Evolutionary conservation across 2,888 invertebrate species (phyloP).

Genomic region (Clepsis dumicolana): DNA sequence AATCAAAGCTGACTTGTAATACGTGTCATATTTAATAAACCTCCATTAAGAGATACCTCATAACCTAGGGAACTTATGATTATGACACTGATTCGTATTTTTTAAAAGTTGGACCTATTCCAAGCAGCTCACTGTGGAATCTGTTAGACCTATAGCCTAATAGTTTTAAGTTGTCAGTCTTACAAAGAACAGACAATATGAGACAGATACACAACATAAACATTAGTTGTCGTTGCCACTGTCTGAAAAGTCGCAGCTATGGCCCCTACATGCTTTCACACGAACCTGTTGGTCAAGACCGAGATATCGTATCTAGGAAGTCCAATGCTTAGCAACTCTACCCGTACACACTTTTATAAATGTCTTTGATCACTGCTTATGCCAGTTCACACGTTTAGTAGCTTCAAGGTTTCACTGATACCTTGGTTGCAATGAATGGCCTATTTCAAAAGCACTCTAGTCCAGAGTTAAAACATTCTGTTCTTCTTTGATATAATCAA

Average conservation of each 20-base stretch:
- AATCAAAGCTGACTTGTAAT: background rate
- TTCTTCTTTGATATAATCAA: background rate
- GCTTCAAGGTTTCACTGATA: background rate
- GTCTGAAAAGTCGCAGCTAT: background rate
- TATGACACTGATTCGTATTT: background rate
- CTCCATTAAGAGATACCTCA: background rate
- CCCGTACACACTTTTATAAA: background rate
- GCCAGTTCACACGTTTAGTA: background rate
- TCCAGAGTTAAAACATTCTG: background rate
- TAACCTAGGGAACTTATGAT: background rate
- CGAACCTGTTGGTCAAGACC: background rate
- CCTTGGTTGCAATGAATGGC: background rate
- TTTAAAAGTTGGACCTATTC: background rate
- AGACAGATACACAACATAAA: background rate
- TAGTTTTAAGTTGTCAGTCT: slow-evolving; percentile 1
- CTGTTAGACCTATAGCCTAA: background rate
- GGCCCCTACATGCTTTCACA: slow-evolving; percentile 33
- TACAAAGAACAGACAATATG: slow-evolving; percentile 4
- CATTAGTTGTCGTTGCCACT: background rate
- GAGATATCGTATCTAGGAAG: background rate
- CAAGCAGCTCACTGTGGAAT: background rate
- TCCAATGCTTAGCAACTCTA: background rate
- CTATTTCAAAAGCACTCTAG: background rate
- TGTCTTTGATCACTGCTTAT: background rate
- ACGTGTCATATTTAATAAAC: background rate